Evolutionary conservation across 2,888 invertebrate genomes (phyloP), one percentile per base, ranked within the genome.

Genomic region (Liodrosophila aerea): DNA sequence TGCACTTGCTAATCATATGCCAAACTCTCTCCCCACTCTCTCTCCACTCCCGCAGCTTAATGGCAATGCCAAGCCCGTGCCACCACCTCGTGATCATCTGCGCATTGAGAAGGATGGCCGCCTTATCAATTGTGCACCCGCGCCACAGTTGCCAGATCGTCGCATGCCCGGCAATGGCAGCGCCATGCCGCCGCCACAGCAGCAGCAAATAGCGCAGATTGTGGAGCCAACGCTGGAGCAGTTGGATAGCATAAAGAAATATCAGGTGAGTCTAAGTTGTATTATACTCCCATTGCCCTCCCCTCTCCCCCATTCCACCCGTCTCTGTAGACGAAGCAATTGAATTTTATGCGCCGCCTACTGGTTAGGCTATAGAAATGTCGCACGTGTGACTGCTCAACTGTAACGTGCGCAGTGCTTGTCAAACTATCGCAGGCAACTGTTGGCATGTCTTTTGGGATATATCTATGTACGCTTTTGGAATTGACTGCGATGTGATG

Each of bases 241-340:
- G 90, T 92, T 97, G 90, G 96, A 97, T 88, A 95, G 96, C 90
- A 96, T 98, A 89, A 94, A 94, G 87, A 97, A 97, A 89, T 97
- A 97, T 90, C 96, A 97, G 94, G 97, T 97, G 80, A 92, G 92
- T 77, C 3, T 8, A n/a, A 18, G 3, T 9, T 8, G n/a, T n/a
- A n/a, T n/a, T n/a, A n/a, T n/a, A n/a, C n/a, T n/a, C n/a, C n/a
- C n/a, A n/a, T n/a, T n/a, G n/a, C n/a, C n/a, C n/a, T n/a, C n/a
- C n/a, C n/a, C n/a, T n/a, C n/a, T n/a, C n/a, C n/a, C n/a, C n/a
- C n/a, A n/a, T n/a, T n/a, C n/a, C n/a, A n/a, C n/a, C n/a, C n/a
- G n/a, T n/a, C n/a, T n/a, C n/a, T n/a, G n/a, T n/a, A n/a, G n/a
- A n/a, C 2, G 7, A 34, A 12, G 11, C 3, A 34, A n/a, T 34